Evolutionary conservation across 2,113 vertebrate genomes (phyloP).

Genomic region (Suricata suricatta): DNA sequence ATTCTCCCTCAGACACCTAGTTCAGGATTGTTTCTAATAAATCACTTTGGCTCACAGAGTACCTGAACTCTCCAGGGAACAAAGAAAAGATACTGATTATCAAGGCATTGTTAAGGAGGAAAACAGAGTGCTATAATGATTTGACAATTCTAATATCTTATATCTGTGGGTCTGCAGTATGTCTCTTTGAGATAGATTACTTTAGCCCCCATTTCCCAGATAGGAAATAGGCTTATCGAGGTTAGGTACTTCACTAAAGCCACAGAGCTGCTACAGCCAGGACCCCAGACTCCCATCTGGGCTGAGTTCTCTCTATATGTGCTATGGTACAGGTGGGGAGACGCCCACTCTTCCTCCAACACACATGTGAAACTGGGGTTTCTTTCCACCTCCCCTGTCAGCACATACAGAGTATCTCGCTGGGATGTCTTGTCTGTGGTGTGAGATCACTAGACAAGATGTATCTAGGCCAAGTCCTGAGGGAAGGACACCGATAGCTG

Average conservation of each 20-base stretch:
- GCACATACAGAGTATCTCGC: neutral
- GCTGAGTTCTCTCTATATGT: neutral
- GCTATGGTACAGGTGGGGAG: neutral
- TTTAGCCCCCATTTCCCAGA: neutral
- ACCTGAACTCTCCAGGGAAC: neutral
- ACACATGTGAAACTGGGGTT: neutral
- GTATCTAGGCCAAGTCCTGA: slow-evolving; percentile 65
- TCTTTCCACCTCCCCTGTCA: neutral
- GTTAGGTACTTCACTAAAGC: neutral
- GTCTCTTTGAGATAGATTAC: neutral
- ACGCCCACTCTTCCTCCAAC: neutral
- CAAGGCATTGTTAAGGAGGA: neutral
- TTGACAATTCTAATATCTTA: neutral
- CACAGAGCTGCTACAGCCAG: neutral
- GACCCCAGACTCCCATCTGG: neutral
- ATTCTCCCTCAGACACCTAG: neutral
- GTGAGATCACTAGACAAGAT: slow-evolving; percentile 62
- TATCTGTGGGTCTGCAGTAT: neutral
- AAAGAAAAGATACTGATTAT: neutral
- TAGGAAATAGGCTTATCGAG: neutral
- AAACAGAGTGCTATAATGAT: neutral
- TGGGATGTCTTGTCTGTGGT: slow-evolving; percentile 14
- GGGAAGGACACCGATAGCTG: slow-evolving; percentile 69
- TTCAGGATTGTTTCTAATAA: neutral
- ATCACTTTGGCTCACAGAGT: neutral